Percentiles rank a stretch among this genome's conserved stretches.
phyloP scores from a whole-genome alignment of 2,888 invertebrate species.

The Cheilosia soror region DNA sequence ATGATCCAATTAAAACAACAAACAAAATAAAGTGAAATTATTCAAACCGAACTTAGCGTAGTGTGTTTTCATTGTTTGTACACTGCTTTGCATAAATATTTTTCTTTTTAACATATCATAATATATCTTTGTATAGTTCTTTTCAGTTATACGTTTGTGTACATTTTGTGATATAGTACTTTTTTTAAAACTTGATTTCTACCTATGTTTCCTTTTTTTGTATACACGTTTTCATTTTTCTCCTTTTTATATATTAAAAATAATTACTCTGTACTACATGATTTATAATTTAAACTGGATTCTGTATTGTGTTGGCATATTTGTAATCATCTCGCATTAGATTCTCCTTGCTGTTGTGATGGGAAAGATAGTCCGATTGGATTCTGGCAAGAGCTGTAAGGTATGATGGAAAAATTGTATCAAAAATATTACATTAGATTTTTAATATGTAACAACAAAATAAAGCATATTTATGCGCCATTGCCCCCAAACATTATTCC shows the following conservation, averaged over 20 bases:
- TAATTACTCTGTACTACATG: constrained; percentile 44
- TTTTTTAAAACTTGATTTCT: constrained; percentile 39
- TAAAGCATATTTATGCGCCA: too few species aligned
- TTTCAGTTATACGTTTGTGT: constrained; percentile 46
- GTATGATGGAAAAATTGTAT: background rate
- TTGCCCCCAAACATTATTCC: too few species aligned
- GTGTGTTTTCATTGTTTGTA: constrained; percentile 42
- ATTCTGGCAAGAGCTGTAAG: constrained; percentile 81
- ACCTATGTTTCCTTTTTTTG: constrained; percentile 45
- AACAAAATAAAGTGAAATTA: constrained; percentile 66
- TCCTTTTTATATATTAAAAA: constrained; percentile 60
- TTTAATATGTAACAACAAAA: background rate
- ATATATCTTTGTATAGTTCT: constrained; percentile 29
- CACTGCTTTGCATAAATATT: background rate
- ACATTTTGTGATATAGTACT: constrained; percentile 59
- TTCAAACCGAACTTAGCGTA: constrained; percentile 52
- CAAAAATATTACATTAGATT: background rate
- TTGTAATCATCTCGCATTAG: constrained; percentile 80
- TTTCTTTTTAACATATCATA: background rate
- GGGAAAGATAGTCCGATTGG: constrained; percentile 80
- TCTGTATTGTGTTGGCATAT: constrained; percentile 77
- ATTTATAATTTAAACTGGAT: constrained; percentile 72
- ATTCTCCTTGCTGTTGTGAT: constrained; percentile 80
- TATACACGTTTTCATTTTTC: constrained; percentile 41
- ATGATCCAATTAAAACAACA: constrained; percentile 37